Conservation (phyloP, 2,797 vertebrate species). For the Melopsittacus undulatus region DNA sequence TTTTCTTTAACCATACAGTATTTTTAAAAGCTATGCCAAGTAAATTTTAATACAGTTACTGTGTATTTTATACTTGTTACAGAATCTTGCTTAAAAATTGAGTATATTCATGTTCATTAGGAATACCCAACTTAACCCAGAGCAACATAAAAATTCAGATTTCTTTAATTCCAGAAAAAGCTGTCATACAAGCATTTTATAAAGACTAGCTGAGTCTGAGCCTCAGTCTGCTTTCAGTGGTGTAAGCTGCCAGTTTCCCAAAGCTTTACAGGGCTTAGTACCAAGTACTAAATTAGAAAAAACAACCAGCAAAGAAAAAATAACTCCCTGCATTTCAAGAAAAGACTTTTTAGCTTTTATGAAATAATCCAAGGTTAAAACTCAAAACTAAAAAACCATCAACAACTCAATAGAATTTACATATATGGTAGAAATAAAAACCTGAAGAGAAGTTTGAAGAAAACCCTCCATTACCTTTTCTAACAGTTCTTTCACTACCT, state of each 20-base stretch:
- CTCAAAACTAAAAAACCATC: background rate
- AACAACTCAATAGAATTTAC: background rate
- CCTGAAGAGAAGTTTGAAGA: background rate
- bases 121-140: background rate
- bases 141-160: background rate
- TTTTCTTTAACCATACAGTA: background rate
- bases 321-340: background rate
- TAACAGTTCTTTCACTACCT: constrained; percentile 85
- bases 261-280: background rate
- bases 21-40: background rate
- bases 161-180: background rate
- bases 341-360: background rate
- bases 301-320: background rate
- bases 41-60: background rate
- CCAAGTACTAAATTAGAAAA: background rate
- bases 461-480: constrained; percentile 82
- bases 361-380: background rate
- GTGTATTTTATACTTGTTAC: background rate
- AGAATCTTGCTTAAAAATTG: background rate
- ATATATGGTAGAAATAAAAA: background rate
- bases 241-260: background rate
- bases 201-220: background rate
- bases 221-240: background rate
- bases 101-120: background rate
- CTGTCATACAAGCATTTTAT: background rate